Evolutionary conservation across 2,888 invertebrate genomes (phyloP).

Genomic region (Cacoxenus indagator): DNA sequence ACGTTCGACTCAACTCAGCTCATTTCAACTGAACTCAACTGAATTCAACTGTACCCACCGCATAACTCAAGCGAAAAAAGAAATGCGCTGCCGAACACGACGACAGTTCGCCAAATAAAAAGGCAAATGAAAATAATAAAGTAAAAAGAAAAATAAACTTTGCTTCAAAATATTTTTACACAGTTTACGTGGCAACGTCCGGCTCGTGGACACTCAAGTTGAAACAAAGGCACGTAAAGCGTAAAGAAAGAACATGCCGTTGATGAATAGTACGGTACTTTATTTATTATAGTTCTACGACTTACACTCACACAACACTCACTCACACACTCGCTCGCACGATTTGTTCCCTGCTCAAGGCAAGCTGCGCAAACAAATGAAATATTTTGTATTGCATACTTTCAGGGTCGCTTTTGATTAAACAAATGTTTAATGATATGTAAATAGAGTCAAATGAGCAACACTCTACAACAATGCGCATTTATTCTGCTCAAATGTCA

Average conservation of each 20-base stretch:
- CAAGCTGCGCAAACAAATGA: no score
- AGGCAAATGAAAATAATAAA: neutral
- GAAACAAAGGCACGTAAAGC: slow-evolving; percentile 44
- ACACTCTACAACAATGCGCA: slow-evolving; percentile 26
- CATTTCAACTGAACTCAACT: slow-evolving; percentile 42
- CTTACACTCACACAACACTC: neutral
- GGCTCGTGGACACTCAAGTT: slow-evolving; percentile 28
- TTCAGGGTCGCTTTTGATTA: slow-evolving; percentile 7
- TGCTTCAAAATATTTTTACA: slow-evolving; percentile 43
- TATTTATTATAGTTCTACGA: slow-evolving; percentile 52
- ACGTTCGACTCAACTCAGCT: slow-evolving; percentile 34
- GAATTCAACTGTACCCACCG: slow-evolving; percentile 44
- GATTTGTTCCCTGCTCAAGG: neutral
- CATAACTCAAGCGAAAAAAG: slow-evolving; percentile 20
- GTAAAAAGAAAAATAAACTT: neutral
- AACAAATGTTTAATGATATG: slow-evolving; percentile 67
- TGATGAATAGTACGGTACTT: slow-evolving; percentile 50
- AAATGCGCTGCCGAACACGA: slow-evolving; percentile 35
- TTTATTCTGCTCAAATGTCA: neutral
- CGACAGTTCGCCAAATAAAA: slow-evolving; percentile 45
- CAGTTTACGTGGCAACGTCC: neutral
- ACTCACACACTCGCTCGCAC: neutral
- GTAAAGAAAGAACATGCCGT: slow-evolving; percentile 36
- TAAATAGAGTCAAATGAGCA: slow-evolving; percentile 63
- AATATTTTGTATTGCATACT: slow-evolving; percentile 5